These are phyloP conservation scores for Trichechus manatus DNA, from an alignment of 2,113 vertebrate genomes.

Conservation along the genomic window DNA sequence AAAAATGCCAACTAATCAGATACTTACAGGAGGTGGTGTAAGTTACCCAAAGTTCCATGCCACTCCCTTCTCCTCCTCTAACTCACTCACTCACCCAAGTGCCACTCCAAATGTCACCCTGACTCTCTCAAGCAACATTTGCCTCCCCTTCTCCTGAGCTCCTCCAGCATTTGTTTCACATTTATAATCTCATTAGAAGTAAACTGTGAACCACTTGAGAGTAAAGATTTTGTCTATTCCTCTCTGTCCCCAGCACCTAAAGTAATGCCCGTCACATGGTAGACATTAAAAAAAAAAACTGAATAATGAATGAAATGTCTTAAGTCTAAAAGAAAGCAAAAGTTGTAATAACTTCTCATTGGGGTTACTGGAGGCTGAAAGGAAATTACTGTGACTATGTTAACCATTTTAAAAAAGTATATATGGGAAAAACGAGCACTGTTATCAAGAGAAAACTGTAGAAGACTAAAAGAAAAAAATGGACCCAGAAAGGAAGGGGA, in stretches of 20 bases:
- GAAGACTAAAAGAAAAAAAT: slow-evolving; percentile 44
- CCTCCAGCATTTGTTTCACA: background rate
- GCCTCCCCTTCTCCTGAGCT: background rate
- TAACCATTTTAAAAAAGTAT: background rate
- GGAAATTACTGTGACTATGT: background rate
- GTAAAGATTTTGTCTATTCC: background rate
- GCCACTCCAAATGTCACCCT: background rate
- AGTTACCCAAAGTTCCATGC: background rate
- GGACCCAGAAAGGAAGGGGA: background rate
- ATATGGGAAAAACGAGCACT: slow-evolving; percentile 20
- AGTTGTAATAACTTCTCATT: background rate
- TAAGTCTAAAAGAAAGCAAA: slow-evolving; percentile 9
- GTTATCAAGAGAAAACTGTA: slow-evolving; percentile 16
- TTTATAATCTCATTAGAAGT: background rate
- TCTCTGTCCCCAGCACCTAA: background rate
- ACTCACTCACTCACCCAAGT: background rate
- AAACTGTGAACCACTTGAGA: background rate
- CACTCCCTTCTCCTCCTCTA: background rate
- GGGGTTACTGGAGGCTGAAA: background rate
- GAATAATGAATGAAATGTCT: background rate
- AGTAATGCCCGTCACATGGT: background rate
- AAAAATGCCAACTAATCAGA: background rate
- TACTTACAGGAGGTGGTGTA: background rate
- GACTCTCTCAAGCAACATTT: background rate
- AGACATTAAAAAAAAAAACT: background rate